Evolutionary conservation across 2,888 invertebrate species (phyloP), one percentile per base, ranked within the genome.

Genomic region (Synergus japonicus): DNA sequence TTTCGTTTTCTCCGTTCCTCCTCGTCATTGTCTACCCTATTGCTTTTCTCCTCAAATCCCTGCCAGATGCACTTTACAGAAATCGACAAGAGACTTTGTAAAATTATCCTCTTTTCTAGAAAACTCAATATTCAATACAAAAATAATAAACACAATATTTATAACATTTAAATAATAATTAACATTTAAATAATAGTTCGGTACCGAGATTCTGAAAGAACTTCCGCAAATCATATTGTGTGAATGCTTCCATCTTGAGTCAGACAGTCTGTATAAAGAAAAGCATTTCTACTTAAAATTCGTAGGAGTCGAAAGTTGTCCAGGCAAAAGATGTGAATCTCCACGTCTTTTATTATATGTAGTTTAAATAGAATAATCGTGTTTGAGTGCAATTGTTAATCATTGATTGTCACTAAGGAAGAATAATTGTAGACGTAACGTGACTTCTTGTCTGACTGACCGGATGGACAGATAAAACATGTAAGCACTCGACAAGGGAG

Each of bases 1-100:
- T 85, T 84, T 86, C 84, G 87, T 88, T 88, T 86, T 85, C 87
- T 84, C 83, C 76, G 76, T 81, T 80, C 79, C 82, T 76, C 66
- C 54, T 65, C 63, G 65, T 58, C 78, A 79, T 69, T 78, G 43
- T 69, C 78, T 67, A 44, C 63, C 13, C 60, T 37, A 54, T 81
- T 78, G 81, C 79, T 79, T 81, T 81, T 81, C 43, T 37, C 44
- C 44, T 66, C 22, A 22, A 67, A 67, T 67, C 67, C 44, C 10
- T 46, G 22, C 67, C 13, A 46, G 44, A 67, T 44, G 67, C 44
- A 67, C 44, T 44, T 67, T 44, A 10, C 4, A n/a, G 18, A 46
- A 44, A 67, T 46, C 46, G 67, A 46, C 15, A 9, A 66, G 18
- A 43, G 10, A 66, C 9, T 44, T 66, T 66, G n/a, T 1, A 37